A percentile compares a stretch with the other conserved stretches of the same genome.
phyloP scores from a whole-genome alignment of 2,888 invertebrate genomes.

The Pantelozetes paolii region DNA sequence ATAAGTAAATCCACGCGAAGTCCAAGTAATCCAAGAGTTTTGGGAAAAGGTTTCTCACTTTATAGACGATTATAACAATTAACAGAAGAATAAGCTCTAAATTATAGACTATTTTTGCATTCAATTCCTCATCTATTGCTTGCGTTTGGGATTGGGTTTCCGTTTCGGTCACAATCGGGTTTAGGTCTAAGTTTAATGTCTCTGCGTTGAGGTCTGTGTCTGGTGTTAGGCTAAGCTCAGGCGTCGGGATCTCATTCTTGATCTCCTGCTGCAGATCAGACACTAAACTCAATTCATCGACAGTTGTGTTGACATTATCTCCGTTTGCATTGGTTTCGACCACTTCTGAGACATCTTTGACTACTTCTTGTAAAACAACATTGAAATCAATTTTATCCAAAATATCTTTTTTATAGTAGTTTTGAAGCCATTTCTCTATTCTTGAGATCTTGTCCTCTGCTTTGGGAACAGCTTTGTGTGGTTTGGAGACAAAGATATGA shows the following conservation, averaged over 20 bases:
- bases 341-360: neutral
- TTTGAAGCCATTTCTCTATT: constrained; percentile 16
- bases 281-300: neutral
- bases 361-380: neutral
- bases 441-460: constrained; percentile 11
- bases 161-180: neutral
- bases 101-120: neutral
- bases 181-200: too few relatives aligned
- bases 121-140: neutral
- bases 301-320: neutral
- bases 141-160: neutral
- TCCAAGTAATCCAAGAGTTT: constrained; percentile 26
- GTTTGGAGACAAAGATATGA: neutral
- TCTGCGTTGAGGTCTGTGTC: neutral
- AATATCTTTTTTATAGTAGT: constrained; percentile 7
- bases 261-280: neutral
- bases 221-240: too few relatives aligned
- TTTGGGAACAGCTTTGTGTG: neutral
- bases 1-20: constrained; percentile 34
- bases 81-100: neutral
- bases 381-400: constrained; percentile 8
- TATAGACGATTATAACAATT: constrained; percentile 7
- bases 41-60: constrained; percentile 11
- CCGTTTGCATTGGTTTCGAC: neutral
- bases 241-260: neutral